These are phyloP conservation scores for Sphaerodactylus townsendi DNA, from an alignment of 2,113 vertebrate genomes.

Conservation along the genomic window DNA sequence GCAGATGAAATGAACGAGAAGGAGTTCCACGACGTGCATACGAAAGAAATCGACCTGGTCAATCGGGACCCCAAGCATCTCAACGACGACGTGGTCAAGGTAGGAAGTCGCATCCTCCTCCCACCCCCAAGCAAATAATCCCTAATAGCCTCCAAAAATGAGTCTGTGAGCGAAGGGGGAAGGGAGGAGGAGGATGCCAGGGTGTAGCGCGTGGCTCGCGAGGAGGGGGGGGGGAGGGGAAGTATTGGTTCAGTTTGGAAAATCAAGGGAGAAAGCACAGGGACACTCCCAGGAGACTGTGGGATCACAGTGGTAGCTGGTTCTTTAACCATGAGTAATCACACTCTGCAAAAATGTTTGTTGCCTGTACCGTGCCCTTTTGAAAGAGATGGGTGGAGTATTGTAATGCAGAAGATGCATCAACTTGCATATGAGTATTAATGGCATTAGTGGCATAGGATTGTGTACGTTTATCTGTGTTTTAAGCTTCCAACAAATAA, in stretches of 20 bases:
- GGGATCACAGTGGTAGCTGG: background rate
- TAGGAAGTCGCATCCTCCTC: constrained; percentile 59
- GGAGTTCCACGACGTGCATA: constrained; percentile 87
- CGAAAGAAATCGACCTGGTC: constrained; percentile 97
- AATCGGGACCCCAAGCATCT: constrained; percentile 94
- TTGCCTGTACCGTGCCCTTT: background rate
- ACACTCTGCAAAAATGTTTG: background rate
- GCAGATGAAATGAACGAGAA: constrained; percentile 91
- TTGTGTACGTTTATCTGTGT: background rate
- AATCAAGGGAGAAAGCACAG: background rate
- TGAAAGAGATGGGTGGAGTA: background rate
- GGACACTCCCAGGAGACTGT: background rate
- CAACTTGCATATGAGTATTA: background rate
- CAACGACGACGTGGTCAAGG: constrained; percentile 96
- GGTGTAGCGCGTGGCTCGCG: background rate
- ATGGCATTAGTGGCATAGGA: background rate
- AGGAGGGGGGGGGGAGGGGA: background rate
- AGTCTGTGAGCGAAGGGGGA: background rate
- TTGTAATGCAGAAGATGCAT: background rate
- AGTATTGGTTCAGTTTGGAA: background rate
- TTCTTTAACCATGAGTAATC: background rate
- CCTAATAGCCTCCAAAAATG: background rate
- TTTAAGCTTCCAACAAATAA: background rate
- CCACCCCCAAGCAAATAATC: background rate
- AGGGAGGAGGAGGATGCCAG: background rate